Percentiles rank a stretch among this genome's conserved stretches.
Conservation (phyloP, 64 coral and sea anemone genomes). For the Montipora capricornis region DNA sequence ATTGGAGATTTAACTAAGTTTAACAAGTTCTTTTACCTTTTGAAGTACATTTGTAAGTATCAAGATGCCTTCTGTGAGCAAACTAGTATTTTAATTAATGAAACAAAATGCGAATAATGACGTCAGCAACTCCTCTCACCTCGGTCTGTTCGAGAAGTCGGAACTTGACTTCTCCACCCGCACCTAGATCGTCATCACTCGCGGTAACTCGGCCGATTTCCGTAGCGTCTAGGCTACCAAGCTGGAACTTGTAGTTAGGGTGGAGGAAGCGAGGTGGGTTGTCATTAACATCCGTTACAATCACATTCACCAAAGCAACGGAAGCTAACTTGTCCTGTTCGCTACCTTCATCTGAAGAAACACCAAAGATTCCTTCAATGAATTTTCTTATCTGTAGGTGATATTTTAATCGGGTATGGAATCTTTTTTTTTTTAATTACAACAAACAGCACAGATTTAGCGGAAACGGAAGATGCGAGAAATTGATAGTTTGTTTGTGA, state of each 20-base stretch:
- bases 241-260: constrained; percentile 40
- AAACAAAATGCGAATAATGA: too few species aligned
- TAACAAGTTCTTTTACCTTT: too few species aligned
- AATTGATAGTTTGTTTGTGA: too few species aligned
- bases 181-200: constrained; percentile 72
- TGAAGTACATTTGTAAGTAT: too few species aligned
- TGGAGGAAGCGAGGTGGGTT: constrained; percentile 68
- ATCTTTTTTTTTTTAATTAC: too few species aligned
- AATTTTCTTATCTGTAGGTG: neutral
- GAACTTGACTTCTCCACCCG: constrained; percentile 79
- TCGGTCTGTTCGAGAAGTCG: constrained; percentile 73
- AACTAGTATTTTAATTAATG: too few species aligned
- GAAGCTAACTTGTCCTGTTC: constrained; percentile 32
- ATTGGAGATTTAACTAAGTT: too few species aligned
- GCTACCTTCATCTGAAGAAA: constrained; percentile 44
- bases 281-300: constrained; percentile 75
- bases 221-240: constrained; percentile 13
- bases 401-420: too few species aligned
- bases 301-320: constrained; percentile 64
- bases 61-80: too few species aligned
- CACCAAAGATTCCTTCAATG: neutral
- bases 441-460: too few species aligned
- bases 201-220: constrained; percentile 60
- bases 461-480: too few species aligned
- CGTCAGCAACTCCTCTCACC: constrained; percentile 31